Conservation (phyloP, 2,797 vertebrate genomes). For the Adrianichthys oophorus region DNA sequence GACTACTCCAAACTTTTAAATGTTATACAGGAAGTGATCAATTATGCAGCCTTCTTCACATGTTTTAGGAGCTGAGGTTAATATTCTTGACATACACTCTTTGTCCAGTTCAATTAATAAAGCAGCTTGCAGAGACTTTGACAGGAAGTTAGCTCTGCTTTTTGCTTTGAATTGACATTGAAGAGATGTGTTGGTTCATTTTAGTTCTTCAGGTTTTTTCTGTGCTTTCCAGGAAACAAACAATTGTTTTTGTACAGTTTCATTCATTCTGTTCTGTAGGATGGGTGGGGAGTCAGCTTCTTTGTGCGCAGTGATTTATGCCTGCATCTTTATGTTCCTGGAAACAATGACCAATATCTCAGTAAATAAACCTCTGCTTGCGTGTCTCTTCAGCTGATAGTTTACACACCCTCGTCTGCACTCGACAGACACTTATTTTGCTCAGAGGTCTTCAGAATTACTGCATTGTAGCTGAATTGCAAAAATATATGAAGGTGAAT, state of each 20-base stretch:
- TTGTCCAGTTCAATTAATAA: no score
- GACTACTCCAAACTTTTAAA: no score
- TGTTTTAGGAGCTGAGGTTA: no score
- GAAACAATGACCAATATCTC: no score
- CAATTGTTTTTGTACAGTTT: slow-evolving; percentile 7
- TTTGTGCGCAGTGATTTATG: background rate
- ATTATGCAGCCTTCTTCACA: no score
- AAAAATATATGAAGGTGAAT: background rate
- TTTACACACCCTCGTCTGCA: slow-evolving; percentile 8
- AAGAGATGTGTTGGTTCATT: background rate
- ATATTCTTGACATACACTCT: no score
- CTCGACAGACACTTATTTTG: slow-evolving; percentile 1
- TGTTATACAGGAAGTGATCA: no score
- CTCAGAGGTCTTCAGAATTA: background rate
- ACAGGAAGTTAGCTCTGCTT: background rate
- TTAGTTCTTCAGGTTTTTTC: background rate
- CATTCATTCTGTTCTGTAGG: background rate
- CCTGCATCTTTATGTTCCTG: background rate
- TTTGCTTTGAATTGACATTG: no score
- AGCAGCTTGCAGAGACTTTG: no score
- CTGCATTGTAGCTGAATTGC: slow-evolving; percentile 1
- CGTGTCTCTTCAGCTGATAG: background rate
- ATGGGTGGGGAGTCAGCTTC: background rate
- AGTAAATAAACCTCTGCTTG: background rate
- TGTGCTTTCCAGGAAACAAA: slow-evolving; percentile 4